Percentiles rank a stretch among this genome's conserved stretches.
These are phyloP conservation scores for Andricus quercusramuli DNA, from an alignment of 2,888 invertebrate genomes.

Conservation along the genomic window DNA sequence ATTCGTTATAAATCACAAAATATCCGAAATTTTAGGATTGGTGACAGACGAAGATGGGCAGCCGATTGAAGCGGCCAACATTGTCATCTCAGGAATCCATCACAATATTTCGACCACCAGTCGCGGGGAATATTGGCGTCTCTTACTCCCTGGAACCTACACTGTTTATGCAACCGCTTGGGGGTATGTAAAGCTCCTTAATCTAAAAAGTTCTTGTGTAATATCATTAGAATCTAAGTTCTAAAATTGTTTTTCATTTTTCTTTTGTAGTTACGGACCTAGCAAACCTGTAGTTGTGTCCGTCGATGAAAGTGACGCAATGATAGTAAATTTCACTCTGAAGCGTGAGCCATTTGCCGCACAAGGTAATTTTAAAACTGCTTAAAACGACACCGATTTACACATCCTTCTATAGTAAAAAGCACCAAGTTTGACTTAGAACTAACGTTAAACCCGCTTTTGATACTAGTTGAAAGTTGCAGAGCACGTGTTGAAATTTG, in stretches of 20 bases:
- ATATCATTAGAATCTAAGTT: not conserved
- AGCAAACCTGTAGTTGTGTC: constrained; percentile 77
- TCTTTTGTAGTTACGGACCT: constrained; percentile 80
- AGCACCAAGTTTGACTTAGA: no score
- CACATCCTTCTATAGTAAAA: not conserved
- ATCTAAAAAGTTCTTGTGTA: no score
- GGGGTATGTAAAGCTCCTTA: constrained; percentile 81
- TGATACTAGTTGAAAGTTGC: no score
- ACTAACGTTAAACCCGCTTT: no score
- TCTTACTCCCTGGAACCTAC: constrained; percentile 93
- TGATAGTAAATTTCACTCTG: constrained; percentile 79
- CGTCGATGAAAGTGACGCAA: constrained; percentile 75
- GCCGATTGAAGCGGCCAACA: constrained; percentile 86
- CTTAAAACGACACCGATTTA: not conserved
- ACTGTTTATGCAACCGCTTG: constrained; percentile 85
- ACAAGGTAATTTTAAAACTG: constrained; percentile 73
- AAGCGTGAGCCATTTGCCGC: constrained; percentile 61
- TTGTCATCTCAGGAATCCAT: constrained; percentile 88
- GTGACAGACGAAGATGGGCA: constrained; percentile 83
- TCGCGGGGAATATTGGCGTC: constrained; percentile 96
- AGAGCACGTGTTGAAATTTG: no score
- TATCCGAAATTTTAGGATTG: constrained; percentile 79
- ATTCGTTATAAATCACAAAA: not conserved
- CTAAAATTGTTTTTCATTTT: not conserved
- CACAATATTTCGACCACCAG: constrained; percentile 90